These are phyloP conservation scores for Leucania comma DNA, from an alignment of 2,888 invertebrate genomes.

Conservation along the genomic window DNA sequence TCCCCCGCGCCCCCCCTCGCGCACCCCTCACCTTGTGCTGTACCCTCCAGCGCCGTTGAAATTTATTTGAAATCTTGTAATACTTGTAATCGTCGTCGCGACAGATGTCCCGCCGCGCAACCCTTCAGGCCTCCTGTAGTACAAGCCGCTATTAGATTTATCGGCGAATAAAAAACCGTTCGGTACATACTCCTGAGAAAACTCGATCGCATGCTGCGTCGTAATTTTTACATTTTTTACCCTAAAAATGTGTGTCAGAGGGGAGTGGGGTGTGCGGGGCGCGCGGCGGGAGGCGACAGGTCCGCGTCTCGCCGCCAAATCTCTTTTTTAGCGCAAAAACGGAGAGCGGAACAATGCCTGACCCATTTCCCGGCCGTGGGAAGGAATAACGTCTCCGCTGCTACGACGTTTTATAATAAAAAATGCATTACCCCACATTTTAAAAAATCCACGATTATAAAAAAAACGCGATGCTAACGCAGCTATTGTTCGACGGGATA, in stretches of 20 bases:
- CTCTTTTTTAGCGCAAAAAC: conserved; percentile 89
- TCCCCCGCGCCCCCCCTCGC: conserved; percentile 55
- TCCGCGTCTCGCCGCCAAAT: conserved; percentile 81
- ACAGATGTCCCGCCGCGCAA: conserved; percentile 76
- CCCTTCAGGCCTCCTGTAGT: conserved; percentile 81
- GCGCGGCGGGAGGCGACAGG: conserved; percentile 79
- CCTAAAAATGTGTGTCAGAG: conserved; percentile 89
- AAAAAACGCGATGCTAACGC: conserved; percentile 83
- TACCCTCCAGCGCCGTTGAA: conserved; percentile 65
- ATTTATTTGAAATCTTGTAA: conserved; percentile 79
- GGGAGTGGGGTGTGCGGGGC: conserved; percentile 67
- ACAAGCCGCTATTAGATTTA: conserved; percentile 84
- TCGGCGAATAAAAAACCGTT: conserved; percentile 75
- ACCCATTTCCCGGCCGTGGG: conserved; percentile 91
- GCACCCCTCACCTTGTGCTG: conserved; percentile 30
- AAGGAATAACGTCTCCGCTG: conserved; percentile 88
- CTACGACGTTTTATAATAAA: conserved; percentile 84
- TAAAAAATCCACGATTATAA: conserved; percentile 79
- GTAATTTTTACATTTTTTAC: conserved; percentile 87
- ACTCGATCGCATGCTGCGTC: conserved; percentile 86
- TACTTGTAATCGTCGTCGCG: conserved; percentile 75
- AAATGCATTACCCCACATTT: conserved; percentile 90
- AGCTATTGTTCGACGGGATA: conserved; percentile 84
- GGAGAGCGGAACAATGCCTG: conserved; percentile 87
- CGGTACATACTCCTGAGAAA: conserved; percentile 83